Evolutionary conservation across 2,888 invertebrate genomes (phyloP), one percentile per base, ranked within the genome.

Genomic region (Trachelus tabidus): DNA sequence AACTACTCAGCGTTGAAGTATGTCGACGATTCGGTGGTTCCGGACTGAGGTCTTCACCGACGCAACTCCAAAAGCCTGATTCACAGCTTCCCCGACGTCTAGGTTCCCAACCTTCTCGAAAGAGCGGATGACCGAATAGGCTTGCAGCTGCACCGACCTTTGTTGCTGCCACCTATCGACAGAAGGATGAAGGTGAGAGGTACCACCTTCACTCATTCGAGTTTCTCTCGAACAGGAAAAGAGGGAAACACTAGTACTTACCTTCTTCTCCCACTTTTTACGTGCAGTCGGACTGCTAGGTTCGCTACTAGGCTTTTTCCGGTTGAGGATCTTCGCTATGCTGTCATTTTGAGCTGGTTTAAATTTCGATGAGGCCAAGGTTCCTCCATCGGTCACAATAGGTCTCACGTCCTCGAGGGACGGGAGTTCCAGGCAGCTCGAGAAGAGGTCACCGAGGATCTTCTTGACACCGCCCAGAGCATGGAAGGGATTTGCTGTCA

Each of bases 21-120:
- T 91, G 91, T 1, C 91, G 88, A 30, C 91, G 89, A 82, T 91
- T 90, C 0, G 91, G 91, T 1, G 91, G 91, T 73, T 91, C 91
- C 0, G 92, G 92, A 79, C 94, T 94, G 82, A 95, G 94, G 89
- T 96, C 96, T 89, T 96, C 96, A 87, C 96, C 96, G 82, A 96
- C 96, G 86, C 96, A 97, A 77, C 97, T 97, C 93, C 97, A 97
- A 90, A 97, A 97, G 33, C 97, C 97, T 84, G 96, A 96, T 91
- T 97, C 97, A 90, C 97, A 97, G 33, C 97, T 97, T 78, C 96
- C 97, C 73, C 97, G 94, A 31, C 97, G 92, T 56, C 95, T 93
- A n/a, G 95, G 92, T 75, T 91, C 91, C 91, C 91, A 91, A 4
- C 91, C 90, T 56, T 91, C 91, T 11, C 91, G 85, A 82, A 91